Evolutionary conservation across 2,113 vertebrate species (phyloP).

Genomic region (Rhinolophus sinicus): DNA sequence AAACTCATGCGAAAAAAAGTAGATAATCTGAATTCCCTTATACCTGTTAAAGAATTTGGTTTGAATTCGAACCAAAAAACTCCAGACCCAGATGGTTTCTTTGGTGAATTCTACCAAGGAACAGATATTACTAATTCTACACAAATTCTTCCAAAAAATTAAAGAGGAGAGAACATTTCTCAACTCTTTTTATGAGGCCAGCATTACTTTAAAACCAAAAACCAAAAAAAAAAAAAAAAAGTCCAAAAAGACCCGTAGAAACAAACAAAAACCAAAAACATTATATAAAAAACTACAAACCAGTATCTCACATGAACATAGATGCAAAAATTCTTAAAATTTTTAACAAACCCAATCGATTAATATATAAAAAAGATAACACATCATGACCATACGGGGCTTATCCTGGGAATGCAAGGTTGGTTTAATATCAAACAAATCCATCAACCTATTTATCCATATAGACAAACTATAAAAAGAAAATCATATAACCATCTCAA

Average conservation of each 20-base stretch:
- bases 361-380: background rate
- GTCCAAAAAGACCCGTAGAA: background rate
- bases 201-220: background rate
- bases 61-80: background rate
- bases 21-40: background rate
- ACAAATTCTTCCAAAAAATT: background rate
- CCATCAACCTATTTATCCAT: background rate
- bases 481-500: background rate
- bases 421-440: background rate
- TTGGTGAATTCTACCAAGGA: background rate
- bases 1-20: slow-evolving; percentile 2
- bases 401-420: background rate
- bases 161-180: background rate
- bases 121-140: background rate
- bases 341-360: background rate
- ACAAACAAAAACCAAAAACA: background rate
- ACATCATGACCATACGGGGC: background rate
- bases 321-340: background rate
- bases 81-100: background rate
- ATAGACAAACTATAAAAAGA: background rate
- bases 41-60: background rate
- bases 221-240: background rate
- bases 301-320: background rate
- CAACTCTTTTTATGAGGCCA: background rate
- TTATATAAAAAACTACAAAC: background rate